A percentile compares a stretch with the other conserved stretches of the same genome.
Conservation (phyloP, 2,113 vertebrate genomes). For the Cynoglossus semilaevis region DNA sequence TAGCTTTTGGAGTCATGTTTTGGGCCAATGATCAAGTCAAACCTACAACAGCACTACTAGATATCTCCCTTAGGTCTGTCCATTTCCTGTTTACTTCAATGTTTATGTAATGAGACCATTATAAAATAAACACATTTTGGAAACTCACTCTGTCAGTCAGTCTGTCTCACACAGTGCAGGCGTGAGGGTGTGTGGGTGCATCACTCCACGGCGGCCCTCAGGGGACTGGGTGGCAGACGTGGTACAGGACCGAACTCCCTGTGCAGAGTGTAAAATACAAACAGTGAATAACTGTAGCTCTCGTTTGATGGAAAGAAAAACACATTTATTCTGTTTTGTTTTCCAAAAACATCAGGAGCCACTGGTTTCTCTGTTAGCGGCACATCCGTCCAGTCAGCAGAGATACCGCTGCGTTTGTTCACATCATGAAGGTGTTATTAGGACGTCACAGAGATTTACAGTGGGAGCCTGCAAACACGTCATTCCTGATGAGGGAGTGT, state of each 20-base stretch:
- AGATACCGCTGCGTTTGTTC: slow-evolving; percentile 39
- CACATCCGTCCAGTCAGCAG: background rate
- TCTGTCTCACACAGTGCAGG: slow-evolving; percentile 4
- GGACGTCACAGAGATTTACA: slow-evolving; percentile 68
- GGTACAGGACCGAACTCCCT: slow-evolving; percentile 47
- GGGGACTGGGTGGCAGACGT: slow-evolving; percentile 56
- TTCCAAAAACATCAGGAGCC: background rate
- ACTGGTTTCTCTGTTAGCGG: background rate
- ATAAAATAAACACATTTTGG: too few species aligned
- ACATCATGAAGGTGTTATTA: slow-evolving; percentile 67
- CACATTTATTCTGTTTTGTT: slow-evolving; percentile 26
- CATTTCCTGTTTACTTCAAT: too few species aligned
- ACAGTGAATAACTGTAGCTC: slow-evolving; percentile 45
- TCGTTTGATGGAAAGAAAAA: slow-evolving; percentile 70
- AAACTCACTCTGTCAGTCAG: background rate
- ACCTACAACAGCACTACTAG: too few species aligned
- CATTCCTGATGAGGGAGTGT: slow-evolving; percentile 73
- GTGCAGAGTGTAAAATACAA: slow-evolving; percentile 59
- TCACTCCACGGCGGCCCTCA: slow-evolving; percentile 15
- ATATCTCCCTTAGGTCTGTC: too few species aligned
- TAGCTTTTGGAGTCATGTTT: too few species aligned
- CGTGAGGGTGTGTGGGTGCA: slow-evolving; percentile 19
- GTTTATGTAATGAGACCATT: too few species aligned
- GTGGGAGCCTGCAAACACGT: slow-evolving; percentile 44
- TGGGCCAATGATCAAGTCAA: too few species aligned